Percentiles rank a stretch among this genome's conserved stretches.
These are phyloP conservation scores for Psylliodes chrysocephalus DNA, from an alignment of 2,888 invertebrate species.

Conservation along the genomic window DNA sequence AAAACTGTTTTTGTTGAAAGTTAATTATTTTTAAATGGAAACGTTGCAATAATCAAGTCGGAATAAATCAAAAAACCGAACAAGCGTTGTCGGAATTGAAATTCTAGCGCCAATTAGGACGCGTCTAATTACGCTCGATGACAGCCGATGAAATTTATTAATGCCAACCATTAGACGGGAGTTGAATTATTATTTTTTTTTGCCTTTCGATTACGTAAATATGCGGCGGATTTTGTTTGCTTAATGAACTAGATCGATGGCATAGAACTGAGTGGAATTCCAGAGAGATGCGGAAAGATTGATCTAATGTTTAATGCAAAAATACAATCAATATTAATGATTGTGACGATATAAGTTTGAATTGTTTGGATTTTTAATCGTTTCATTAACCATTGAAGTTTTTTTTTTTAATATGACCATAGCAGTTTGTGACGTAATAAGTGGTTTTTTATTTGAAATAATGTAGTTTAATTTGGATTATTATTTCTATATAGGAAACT, in stretches of 20 bases:
- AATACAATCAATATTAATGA: not conserved
- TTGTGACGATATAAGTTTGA: not conserved
- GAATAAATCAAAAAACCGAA: not conserved
- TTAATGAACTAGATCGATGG: not conserved
- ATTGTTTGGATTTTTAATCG: not conserved
- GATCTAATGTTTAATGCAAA: not conserved
- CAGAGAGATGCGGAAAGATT: not conserved
- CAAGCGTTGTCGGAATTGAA: conserved; percentile 1
- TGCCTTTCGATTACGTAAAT: conserved; percentile 5
- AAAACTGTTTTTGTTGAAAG: too few relatives aligned
- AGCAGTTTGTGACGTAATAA: not conserved
- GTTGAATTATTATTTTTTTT: not conserved
- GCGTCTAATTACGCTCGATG: conserved; percentile 7
- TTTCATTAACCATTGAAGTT: not conserved
- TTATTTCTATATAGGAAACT: too few relatives aligned
- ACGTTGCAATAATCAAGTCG: not conserved
- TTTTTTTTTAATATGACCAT: not conserved
- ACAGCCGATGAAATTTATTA: conserved; percentile 11
- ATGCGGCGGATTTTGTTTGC: conserved; percentile 12
- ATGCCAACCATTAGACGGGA: not conserved
- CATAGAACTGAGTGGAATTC: not conserved
- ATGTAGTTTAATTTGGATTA: too few relatives aligned
- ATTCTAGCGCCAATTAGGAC: conserved; percentile 17
- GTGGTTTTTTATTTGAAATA: not conserved
- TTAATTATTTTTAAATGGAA: too few relatives aligned